Evolutionary conservation across 2,888 invertebrate genomes (phyloP).

Genomic region (Noctuana brunneofusca): DNA sequence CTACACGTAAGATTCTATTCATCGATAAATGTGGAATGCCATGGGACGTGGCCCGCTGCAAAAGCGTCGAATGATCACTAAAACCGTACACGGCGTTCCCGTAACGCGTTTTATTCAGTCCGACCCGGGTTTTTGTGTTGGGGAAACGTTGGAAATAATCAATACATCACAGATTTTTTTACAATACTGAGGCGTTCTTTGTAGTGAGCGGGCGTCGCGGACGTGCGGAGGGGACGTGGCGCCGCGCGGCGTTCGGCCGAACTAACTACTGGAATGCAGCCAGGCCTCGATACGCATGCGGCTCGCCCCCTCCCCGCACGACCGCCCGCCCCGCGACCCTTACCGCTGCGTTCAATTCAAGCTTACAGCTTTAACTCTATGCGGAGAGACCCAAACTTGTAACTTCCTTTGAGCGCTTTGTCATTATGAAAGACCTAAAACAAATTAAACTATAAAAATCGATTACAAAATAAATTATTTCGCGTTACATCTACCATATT

Average conservation of each 20-base stretch:
- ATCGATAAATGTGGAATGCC: constrained; percentile 82
- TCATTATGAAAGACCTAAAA: constrained; percentile 36
- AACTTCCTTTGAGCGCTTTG: neutral
- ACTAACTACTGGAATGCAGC: constrained; percentile 81
- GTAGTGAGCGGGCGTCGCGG: constrained; percentile 70
- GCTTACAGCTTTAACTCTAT: constrained; percentile 57
- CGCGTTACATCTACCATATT: neutral
- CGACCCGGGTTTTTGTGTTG: constrained; percentile 55
- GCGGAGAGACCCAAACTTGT: constrained; percentile 41
- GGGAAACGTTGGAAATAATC: constrained; percentile 78
- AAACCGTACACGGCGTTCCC: constrained; percentile 49
- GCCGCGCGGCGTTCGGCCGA: constrained; percentile 68
- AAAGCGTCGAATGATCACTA: constrained; percentile 60
- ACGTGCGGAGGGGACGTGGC: constrained; percentile 53
- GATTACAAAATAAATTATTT: neutral
- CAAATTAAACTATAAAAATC: neutral
- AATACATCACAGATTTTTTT: constrained; percentile 82
- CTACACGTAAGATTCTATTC: constrained; percentile 78
- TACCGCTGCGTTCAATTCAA: constrained; percentile 73
- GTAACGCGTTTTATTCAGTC: constrained; percentile 46
- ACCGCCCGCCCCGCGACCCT: constrained; percentile 46
- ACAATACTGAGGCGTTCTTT: constrained; percentile 80
- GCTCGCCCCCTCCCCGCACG: constrained; percentile 45
- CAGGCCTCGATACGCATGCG: constrained; percentile 75
- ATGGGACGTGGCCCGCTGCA: constrained; percentile 74